These are phyloP conservation scores for Sitta europaea DNA, from an alignment of 2,113 vertebrate species.

Conservation along the genomic window DNA sequence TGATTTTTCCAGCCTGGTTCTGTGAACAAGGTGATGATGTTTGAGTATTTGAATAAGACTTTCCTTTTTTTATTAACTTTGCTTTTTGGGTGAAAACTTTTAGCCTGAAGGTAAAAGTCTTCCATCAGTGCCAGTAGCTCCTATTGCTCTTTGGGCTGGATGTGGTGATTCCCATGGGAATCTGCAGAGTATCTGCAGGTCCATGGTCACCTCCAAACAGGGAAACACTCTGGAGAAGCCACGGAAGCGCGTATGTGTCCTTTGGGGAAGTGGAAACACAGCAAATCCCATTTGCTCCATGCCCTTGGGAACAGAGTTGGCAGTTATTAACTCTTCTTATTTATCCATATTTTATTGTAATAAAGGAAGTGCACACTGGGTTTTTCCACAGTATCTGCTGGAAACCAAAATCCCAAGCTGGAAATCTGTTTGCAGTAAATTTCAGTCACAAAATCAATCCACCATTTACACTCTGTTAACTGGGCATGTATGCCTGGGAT, in stretches of 20 bases:
- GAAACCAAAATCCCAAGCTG: not conserved
- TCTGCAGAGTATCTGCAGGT: rapidly evolving
- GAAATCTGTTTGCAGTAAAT: not conserved
- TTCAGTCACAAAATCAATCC: not conserved
- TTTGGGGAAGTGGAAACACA: not conserved
- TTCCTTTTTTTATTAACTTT: not conserved
- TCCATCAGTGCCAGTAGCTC: rapidly evolving
- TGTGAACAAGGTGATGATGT: not conserved
- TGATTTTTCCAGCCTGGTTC: not conserved
- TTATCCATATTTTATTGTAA: not conserved
- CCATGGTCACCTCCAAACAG: not conserved
- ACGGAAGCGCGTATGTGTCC: rapidly evolving
- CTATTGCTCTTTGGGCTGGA: not conserved
- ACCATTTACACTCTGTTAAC: not conserved
- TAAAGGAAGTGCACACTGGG: not conserved
- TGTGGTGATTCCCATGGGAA: not conserved
- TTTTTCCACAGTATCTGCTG: not conserved
- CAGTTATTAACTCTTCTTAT: not conserved
- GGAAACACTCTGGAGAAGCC: not conserved
- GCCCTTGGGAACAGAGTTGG: not conserved
- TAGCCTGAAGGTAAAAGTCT: not conserved
- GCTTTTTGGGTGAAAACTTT: not conserved
- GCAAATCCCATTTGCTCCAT: not conserved
- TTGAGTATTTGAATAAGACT: not conserved
- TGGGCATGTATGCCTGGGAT: not conserved